phyloP scores from a whole-genome alignment of 2,113 vertebrate species.

The Argyrosomus japonicus region DNA sequence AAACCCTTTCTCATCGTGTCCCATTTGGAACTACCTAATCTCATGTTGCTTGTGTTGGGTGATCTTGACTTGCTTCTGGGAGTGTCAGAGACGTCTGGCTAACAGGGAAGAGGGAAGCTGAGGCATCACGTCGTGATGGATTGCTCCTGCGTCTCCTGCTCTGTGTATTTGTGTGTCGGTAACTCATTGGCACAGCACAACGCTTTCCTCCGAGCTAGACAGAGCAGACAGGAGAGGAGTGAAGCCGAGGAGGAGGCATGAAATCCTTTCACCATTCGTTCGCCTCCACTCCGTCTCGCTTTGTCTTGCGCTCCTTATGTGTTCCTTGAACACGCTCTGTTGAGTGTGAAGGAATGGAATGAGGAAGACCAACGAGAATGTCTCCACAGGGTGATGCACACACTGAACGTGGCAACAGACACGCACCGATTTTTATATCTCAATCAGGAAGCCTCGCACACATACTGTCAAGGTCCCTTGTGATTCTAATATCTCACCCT shows the following conservation, averaged over 20 bases:
- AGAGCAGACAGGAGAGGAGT: constrained; percentile 60
- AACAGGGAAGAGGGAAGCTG: constrained; percentile 33
- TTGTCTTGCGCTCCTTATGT: constrained; percentile 53
- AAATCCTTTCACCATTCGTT: constrained; percentile 72
- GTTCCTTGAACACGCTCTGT: constrained; percentile 51
- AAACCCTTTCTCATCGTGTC: constrained; percentile 25
- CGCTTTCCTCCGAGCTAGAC: constrained; percentile 58
- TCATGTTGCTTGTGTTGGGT: constrained; percentile 16
- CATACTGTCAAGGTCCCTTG: constrained; percentile 56
- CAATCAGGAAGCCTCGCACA: constrained; percentile 55
- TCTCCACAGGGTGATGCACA: constrained; percentile 51
- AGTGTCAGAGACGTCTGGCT: constrained; percentile 28
- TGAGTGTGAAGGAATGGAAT: constrained; percentile 65
- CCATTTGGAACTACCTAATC: constrained; percentile 39
- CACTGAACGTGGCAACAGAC: constrained; percentile 10
- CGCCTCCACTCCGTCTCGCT: constrained; percentile 48
- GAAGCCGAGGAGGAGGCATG: constrained; percentile 60
- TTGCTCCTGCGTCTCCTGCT: constrained; percentile 36
- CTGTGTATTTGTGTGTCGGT: constrained; percentile 57
- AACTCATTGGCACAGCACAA: constrained; percentile 54
- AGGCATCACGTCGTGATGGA: constrained; percentile 46
- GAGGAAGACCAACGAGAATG: constrained; percentile 25
- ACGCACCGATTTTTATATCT: constrained; percentile 49
- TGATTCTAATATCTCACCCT: constrained; percentile 66
- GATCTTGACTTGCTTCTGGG: constrained; percentile 30